These are phyloP conservation scores for Trissolcus japonicus DNA, from an alignment of 2,888 invertebrate genomes.

Conservation along the genomic window DNA sequence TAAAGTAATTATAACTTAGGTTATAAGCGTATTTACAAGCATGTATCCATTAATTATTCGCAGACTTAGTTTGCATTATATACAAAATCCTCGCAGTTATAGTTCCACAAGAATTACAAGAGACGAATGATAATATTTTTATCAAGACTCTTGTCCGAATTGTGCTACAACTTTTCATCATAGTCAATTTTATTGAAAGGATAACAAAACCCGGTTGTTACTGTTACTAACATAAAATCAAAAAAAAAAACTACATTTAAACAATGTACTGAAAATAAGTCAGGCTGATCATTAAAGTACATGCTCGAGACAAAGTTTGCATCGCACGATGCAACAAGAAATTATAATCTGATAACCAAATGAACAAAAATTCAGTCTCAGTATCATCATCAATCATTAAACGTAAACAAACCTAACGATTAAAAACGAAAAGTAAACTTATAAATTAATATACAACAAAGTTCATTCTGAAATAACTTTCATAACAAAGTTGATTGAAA, in stretches of 20 bases:
- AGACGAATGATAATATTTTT: background rate
- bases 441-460: too few species aligned
- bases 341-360: too few species aligned
- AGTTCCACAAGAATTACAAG: constrained; percentile 25
- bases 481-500: too few species aligned
- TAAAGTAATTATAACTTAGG: constrained; percentile 29
- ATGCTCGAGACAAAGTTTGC: too few species aligned
- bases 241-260: background rate
- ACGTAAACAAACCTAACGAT: too few species aligned
- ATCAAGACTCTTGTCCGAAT: constrained; percentile 26
- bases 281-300: too few species aligned
- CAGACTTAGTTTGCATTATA: constrained; percentile 19
- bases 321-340: too few species aligned
- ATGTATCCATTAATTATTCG: background rate
- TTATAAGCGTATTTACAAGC: constrained; percentile 41
- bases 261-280: background rate
- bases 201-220: background rate
- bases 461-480: too few species aligned
- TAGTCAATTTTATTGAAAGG: constrained; percentile 12
- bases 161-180: constrained; percentile 50
- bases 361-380: too few species aligned
- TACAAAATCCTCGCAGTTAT: constrained; percentile 10
- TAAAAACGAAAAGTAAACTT: too few species aligned
- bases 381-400: too few species aligned
- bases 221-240: too few species aligned